Evolutionary conservation across 2,888 invertebrate genomes (phyloP), one percentile per base, ranked within the genome.

Genomic region (Perithous albicinctus): DNA sequence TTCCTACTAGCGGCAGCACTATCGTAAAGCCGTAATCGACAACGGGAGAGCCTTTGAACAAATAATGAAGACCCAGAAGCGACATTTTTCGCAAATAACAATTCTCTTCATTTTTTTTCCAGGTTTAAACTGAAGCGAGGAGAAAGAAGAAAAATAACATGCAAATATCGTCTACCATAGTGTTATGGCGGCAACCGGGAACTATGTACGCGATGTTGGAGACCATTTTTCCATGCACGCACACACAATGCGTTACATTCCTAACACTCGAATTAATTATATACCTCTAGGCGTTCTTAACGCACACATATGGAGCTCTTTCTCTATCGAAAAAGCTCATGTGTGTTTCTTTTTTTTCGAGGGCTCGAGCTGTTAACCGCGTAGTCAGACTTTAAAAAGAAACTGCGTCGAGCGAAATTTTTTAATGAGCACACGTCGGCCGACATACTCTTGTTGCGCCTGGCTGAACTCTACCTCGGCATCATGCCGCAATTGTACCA

Each of bases 61-160:
- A 78, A 78, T 74, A 78, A 61, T 15, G 51, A 61, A 76, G 72
- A 23, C 46, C 18, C 43, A 72, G 67, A 67, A 78, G 79, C 56
- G 67, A 63, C 56, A 61, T 73, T 73, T 78, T 72, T 63, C 61
- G 76, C 76, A 80, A 76, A 80, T 67, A 80, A 80, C 80, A 66
- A 76, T 76, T 76, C 26, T 63, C 76, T 77, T 74, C 74, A n/a
- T n/a, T n/a, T n/a, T 59, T 78, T 81, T 78, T n/a, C 43, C 18
- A 10, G 20, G 10, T 29, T 32, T 43, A 69, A 69, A 66, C 10
- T 48, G 26, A 61, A 41, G 8, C n/a, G 51, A 35, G 43, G 8
- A 63, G 10, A 35, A 54, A 75, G 18, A 76, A 56, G 1, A 56
- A 15, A 29, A 29, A n/a, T 43, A 43, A 59, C n/a, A 59, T n/a